A percentile compares a stretch with the other conserved stretches of the same genome.
These are phyloP conservation scores for Euplexia lucipara DNA, from an alignment of 2,888 invertebrate genomes.

Conservation along the genomic window DNA sequence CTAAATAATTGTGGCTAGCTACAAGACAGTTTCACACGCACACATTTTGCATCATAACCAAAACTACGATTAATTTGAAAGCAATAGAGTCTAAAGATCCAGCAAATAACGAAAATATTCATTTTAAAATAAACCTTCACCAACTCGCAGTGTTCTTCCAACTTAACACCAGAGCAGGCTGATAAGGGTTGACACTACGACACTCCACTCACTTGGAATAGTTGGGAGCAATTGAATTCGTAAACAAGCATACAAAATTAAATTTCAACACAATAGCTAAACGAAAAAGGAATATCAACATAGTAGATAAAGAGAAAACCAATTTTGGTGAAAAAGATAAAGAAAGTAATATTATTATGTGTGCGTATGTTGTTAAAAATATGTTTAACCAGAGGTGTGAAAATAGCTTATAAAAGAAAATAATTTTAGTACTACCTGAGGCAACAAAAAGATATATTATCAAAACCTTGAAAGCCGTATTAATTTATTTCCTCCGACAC, in stretches of 20 bases:
- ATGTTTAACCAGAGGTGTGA: slow-evolving; percentile 17
- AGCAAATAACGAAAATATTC: background rate
- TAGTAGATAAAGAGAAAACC: slow-evolving; percentile 29
- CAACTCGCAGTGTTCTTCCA: slow-evolving; percentile 27
- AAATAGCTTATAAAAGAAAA: background rate
- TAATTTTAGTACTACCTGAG: background rate
- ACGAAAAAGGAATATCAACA: slow-evolving; percentile 27
- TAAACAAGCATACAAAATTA: slow-evolving; percentile 57
- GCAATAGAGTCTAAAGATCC: background rate
- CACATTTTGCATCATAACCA: too few species aligned
- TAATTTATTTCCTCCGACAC: too few species aligned
- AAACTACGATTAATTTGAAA: background rate
- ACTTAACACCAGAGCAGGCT: slow-evolving; percentile 47
- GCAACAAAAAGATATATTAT: background rate
- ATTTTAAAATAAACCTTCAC: background rate
- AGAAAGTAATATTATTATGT: slow-evolving; percentile 15
- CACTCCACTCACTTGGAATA: slow-evolving; percentile 58
- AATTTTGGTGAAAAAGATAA: slow-evolving; percentile 28
- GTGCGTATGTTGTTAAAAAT: slow-evolving; percentile 1
- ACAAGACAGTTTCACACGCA: too few species aligned
- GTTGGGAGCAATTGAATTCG: slow-evolving; percentile 62
- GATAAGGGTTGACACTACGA: slow-evolving; percentile 69
- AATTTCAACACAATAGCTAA: slow-evolving; percentile 47
- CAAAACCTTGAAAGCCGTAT: background rate
- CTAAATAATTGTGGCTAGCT: too few species aligned